Evolutionary conservation across 2,113 vertebrate species (phyloP).

Genomic region (Prionailurus viverrinus): DNA sequence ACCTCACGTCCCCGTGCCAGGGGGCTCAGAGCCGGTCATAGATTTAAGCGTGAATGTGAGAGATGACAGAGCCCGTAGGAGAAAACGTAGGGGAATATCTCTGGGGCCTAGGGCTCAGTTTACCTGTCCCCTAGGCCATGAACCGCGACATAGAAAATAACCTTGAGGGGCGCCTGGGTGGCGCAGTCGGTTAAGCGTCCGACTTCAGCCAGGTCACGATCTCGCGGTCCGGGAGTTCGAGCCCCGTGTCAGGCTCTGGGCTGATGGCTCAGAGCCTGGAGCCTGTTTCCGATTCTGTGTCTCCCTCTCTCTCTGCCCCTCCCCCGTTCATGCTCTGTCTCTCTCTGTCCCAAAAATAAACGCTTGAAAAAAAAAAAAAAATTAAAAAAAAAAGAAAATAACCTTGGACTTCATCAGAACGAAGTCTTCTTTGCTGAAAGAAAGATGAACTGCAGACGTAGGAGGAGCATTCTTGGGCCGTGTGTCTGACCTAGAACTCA

Average conservation of each 20-base stretch:
- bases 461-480: neutral
- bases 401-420: neutral
- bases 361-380: no score
- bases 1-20: neutral
- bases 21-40: accelerated
- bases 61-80: neutral
- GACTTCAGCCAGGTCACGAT: no score
- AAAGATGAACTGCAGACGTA: neutral
- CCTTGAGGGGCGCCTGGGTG: no score
- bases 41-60: neutral
- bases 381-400: no score
- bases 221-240: no score
- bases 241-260: no score
- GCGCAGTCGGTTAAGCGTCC: no score
- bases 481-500: accelerated
- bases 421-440: neutral
- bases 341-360: no score
- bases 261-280: no score
- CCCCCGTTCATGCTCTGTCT: no score
- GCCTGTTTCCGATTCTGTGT: no score
- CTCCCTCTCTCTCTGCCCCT: no score
- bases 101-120: neutral
- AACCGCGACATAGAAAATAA: neutral
- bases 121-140: neutral
- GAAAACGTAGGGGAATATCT: neutral